Evolutionary conservation across 2,113 vertebrate species (phyloP).

Genomic region (Salminus brasiliensis): DNA sequence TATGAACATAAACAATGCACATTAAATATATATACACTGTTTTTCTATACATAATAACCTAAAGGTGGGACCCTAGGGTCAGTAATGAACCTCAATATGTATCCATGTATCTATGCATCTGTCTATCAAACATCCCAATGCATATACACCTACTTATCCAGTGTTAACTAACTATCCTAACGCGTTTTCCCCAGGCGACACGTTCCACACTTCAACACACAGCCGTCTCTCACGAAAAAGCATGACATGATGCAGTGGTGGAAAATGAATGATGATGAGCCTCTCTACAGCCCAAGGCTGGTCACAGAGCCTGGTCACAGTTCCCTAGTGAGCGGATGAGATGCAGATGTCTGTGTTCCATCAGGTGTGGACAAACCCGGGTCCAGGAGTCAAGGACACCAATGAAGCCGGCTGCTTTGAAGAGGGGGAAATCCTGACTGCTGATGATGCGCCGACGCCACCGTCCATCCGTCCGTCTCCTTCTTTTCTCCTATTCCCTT

Average conservation of each 20-base stretch:
- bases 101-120: too few species aligned
- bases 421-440: constrained; percentile 15
- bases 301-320: constrained; percentile 1
- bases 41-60: too few species aligned
- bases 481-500: constrained; percentile 17
- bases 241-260: constrained; percentile 10
- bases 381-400: neutral
- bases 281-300: neutral
- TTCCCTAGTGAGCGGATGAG: constrained; percentile 17
- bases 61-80: too few species aligned
- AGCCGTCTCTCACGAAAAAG: neutral
- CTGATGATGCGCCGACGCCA: constrained; percentile 36
- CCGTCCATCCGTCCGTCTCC: too few species aligned
- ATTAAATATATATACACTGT: too few species aligned
- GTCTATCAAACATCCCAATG: too few species aligned
- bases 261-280: constrained; percentile 16
- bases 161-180: neutral
- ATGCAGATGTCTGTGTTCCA: neutral
- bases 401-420: constrained; percentile 5
- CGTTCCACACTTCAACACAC: neutral
- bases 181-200: neutral
- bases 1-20: neutral
- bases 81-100: too few species aligned
- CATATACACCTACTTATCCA: too few species aligned
- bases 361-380: constrained; percentile 20